phyloP scores from a whole-genome alignment of 2,113 vertebrate species.

The Alexandromys fortis region DNA sequence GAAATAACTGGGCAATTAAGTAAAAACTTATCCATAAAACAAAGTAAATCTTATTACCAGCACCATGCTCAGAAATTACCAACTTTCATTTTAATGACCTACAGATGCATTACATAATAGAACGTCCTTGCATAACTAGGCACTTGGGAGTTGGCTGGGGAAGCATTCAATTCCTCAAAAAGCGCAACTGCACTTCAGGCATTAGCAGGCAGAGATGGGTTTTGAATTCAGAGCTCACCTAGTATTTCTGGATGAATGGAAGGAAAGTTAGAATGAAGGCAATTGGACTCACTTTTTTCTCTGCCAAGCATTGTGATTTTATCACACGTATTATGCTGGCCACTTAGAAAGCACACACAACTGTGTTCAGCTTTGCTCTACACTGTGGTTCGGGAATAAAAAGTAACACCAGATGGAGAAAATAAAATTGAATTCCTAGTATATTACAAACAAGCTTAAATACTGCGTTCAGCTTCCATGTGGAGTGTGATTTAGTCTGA shows the following conservation, averaged over 20 bases:
- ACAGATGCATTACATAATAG: conserved; percentile 71
- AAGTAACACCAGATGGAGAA: conserved; percentile 77
- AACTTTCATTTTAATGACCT: conserved; percentile 79
- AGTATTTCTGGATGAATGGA: conserved; percentile 43
- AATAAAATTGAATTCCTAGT: conserved; percentile 72
- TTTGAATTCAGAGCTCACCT: conserved; percentile 66
- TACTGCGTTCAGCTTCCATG: conserved; percentile 43
- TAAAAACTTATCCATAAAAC: conserved; percentile 67
- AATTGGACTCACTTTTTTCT: conserved; percentile 24
- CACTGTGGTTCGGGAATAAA: conserved; percentile 66
- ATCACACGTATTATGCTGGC: conserved; percentile 27
- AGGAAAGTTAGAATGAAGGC: conserved; percentile 14
- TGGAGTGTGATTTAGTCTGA: background rate
- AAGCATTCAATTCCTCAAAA: conserved; percentile 51
- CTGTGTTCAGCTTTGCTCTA: conserved; percentile 59
- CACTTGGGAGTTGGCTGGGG: conserved; percentile 51
- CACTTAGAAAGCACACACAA: conserved; percentile 50
- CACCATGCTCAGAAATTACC: conserved; percentile 73
- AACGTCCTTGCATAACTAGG: conserved; percentile 68
- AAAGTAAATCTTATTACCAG: conserved; percentile 76
- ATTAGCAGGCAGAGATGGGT: conserved; percentile 65
- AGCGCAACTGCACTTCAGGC: conserved; percentile 62
- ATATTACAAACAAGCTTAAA: conserved; percentile 73
- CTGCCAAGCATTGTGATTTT: conserved; percentile 49
- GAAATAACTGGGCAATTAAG: conserved; percentile 79